Percentiles rank a stretch among this genome's conserved stretches.
phyloP scores from a whole-genome alignment of 2,113 vertebrate genomes.

The Pachypanchax playfairii region DNA sequence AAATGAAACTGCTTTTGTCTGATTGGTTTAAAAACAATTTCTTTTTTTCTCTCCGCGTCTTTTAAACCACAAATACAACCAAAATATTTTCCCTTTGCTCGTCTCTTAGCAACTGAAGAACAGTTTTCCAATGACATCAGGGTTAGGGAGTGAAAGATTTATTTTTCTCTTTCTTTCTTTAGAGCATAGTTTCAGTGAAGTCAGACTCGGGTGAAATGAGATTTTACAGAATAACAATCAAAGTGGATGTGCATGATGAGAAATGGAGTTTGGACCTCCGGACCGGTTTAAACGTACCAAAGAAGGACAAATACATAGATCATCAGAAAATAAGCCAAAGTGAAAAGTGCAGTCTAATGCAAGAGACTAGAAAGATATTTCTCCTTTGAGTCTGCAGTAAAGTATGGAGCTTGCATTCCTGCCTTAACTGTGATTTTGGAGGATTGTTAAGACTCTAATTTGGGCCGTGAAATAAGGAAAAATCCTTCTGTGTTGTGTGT shows the following conservation, averaged over 20 bases:
- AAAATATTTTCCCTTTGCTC: conserved; percentile 77
- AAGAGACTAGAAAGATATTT: conserved; percentile 21
- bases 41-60: conserved; percentile 45
- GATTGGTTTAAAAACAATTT: conserved; percentile 61
- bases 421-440: conserved; percentile 54
- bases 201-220: conserved; percentile 56
- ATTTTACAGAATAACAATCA: conserved; percentile 51
- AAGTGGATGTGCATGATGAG: conserved; percentile 29
- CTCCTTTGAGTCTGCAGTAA: conserved; percentile 36
- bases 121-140: conserved; percentile 81
- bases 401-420: conserved; percentile 61
- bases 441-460: conserved; percentile 44
- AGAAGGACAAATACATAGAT: conserved; percentile 5
- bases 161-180: conserved; percentile 37
- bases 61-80: conserved; percentile 66
- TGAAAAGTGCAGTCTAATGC: not conserved
- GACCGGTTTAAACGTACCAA: conserved; percentile 24
- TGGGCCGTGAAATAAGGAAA: conserved; percentile 49
- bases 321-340: conserved; percentile 1
- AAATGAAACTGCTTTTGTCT: conserved; percentile 63
- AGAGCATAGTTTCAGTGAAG: conserved; percentile 59
- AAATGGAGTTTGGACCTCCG: conserved; percentile 13
- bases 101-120: conserved; percentile 81
- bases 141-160: conserved; percentile 51
- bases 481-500: too few species aligned